phyloP scores from a whole-genome alignment of 92 coral and sea anemone species.

The Umimayanthus kanabou region DNA sequence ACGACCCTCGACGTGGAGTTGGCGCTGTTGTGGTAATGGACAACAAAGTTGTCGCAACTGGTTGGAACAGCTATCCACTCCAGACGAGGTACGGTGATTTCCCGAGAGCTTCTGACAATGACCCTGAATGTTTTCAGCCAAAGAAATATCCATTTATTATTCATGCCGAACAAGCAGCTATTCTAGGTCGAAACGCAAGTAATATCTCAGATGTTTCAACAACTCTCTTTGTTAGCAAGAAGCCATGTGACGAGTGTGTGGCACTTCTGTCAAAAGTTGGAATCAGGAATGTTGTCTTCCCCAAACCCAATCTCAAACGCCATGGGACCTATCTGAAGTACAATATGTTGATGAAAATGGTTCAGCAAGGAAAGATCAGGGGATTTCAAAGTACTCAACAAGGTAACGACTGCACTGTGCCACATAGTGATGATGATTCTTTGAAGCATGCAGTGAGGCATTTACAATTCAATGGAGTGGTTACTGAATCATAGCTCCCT shows the following conservation, averaged over 20 bases:
- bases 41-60: conserved; percentile 71
- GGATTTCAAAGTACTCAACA: conserved; percentile 51
- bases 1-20: conserved; percentile 87
- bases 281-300: conserved; percentile 69
- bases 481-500: background rate
- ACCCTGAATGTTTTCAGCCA: conserved; percentile 43
- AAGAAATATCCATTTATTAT: conserved; percentile 77
- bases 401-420: background rate
- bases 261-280: conserved; percentile 76
- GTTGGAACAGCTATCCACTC: conserved; percentile 86
- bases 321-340: conserved; percentile 43
- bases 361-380: conserved; percentile 43
- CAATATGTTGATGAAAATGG: conserved; percentile 38
- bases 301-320: conserved; percentile 48
- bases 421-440: background rate
- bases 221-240: conserved; percentile 83
- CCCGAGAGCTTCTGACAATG: conserved; percentile 70
- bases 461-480: background rate
- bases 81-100: conserved; percentile 81
- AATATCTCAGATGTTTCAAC: conserved; percentile 61
- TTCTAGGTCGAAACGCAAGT: conserved; percentile 62
- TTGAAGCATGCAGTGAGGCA: background rate
- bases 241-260: conserved; percentile 86
- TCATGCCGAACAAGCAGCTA: conserved; percentile 88
- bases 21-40: conserved; percentile 74